Conservation (phyloP, 30 jellyfish, hydroid and myxozoan species). For the Aurelia coerulea region DNA sequence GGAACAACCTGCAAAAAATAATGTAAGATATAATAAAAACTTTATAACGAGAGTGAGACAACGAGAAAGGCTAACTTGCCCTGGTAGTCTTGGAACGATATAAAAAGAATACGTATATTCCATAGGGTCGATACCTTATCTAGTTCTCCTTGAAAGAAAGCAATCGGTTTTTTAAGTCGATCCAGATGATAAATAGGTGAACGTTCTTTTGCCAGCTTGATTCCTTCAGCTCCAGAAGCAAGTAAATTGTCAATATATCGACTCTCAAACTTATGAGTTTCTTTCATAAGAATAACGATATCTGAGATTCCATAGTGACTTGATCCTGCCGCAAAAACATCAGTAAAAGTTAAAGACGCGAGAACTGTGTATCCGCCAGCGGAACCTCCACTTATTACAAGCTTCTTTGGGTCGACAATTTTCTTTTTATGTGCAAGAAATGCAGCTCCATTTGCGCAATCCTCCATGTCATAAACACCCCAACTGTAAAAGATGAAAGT, state of each 20-base stretch:
- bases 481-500: slow-evolving; percentile 51
- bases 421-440: slow-evolving; percentile 73
- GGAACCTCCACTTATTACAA: slow-evolving; percentile 86
- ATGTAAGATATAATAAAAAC: background rate
- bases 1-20: slow-evolving; percentile 74
- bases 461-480: slow-evolving; percentile 93
- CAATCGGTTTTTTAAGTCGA: slow-evolving; percentile 68
- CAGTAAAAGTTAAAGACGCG: slow-evolving; percentile 76
- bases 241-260: slow-evolving; percentile 72
- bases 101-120: no score
- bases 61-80: background rate
- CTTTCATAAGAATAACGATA: slow-evolving; percentile 50
- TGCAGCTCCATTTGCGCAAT: slow-evolving; percentile 78
- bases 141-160: slow-evolving; percentile 87
- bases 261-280: slow-evolving; percentile 87
- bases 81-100: no score
- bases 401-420: slow-evolving; percentile 74
- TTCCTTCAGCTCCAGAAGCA: slow-evolving; percentile 72
- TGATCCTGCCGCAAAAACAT: slow-evolving; percentile 86
- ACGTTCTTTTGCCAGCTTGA: slow-evolving; percentile 65
- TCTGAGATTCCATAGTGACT: slow-evolving; percentile 90
- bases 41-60: background rate
- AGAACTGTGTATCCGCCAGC: slow-evolving; percentile 93
- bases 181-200: slow-evolving; percentile 84
- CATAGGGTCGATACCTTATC: slow-evolving; percentile 70